phyloP scores from a whole-genome alignment of 1,140 invertebrate species.

The Saccostrea cuccullata region DNA sequence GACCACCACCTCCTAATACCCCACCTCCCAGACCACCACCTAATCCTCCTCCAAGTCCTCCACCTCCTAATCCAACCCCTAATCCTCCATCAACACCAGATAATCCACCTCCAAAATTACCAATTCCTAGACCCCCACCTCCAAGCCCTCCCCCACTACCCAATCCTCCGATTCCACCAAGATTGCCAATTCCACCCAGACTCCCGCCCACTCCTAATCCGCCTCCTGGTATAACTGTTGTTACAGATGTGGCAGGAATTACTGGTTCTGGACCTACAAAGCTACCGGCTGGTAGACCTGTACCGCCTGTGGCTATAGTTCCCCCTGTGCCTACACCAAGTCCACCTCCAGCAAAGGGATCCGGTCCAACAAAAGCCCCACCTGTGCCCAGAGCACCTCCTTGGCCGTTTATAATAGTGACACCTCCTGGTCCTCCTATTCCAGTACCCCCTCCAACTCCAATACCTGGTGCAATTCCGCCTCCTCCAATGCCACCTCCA shows the following conservation, averaged over 20 bases:
- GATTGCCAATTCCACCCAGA: not conserved
- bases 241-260: not conserved
- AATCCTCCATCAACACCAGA: not conserved
- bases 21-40: not conserved
- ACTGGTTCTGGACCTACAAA: slow-evolving; percentile 1
- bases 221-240: not conserved
- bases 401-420: no score
- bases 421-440: no score
- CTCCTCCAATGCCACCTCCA: no score
- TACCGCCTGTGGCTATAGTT: not conserved
- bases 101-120: not conserved
- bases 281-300: not conserved
- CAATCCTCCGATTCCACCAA: not conserved
- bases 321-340: not conserved
- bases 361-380: not conserved
- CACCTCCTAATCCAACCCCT: not conserved
- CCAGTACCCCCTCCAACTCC: no score
- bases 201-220: not conserved
- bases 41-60: not conserved
- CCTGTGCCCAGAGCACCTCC: no score
- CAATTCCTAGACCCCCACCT: not conserved
- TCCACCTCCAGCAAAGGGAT: not conserved
- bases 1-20: not conserved
- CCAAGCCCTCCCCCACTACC: not conserved
- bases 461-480: no score